phyloP scores from a whole-genome alignment of 1,140 invertebrate species.

The Campoletis sonorensis region DNA sequence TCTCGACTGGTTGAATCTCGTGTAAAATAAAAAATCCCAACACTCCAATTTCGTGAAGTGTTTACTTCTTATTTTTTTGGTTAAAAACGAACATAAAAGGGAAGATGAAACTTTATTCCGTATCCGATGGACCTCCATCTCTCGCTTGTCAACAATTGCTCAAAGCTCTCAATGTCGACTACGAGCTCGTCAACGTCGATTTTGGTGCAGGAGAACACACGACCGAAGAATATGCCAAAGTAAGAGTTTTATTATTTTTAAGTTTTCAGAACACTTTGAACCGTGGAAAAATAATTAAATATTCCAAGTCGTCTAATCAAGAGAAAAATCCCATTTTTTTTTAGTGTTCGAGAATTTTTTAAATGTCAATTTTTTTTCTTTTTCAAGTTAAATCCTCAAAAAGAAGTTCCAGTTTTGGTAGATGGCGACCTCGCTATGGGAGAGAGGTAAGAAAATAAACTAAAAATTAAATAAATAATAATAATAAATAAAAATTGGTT shows the following conservation, averaged over 20 bases:
- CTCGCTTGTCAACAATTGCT: constrained; percentile 83
- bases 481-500: no score
- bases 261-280: not conserved
- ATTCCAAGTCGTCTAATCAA: not conserved
- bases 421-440: constrained; percentile 84
- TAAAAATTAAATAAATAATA: not conserved
- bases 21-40: no score
- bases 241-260: constrained; percentile 63
- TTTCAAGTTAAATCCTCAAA: constrained; percentile 86
- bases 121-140: constrained; percentile 86
- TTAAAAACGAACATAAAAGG: not conserved
- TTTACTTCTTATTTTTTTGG: no score
- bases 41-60: not conserved
- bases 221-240: constrained; percentile 82
- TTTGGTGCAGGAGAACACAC: constrained; percentile 84
- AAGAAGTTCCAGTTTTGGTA: constrained; percentile 86
- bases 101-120: constrained; percentile 82
- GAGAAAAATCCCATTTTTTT: constrained; percentile 22
- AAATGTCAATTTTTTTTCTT: not conserved
- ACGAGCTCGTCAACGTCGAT: constrained; percentile 82
- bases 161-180: constrained; percentile 80
- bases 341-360: not conserved
- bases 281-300: not conserved
- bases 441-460: constrained; percentile 77
- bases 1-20: no score